phyloP scores from a whole-genome alignment of 1,140 invertebrate genomes.

The Solenopsis fugax region DNA sequence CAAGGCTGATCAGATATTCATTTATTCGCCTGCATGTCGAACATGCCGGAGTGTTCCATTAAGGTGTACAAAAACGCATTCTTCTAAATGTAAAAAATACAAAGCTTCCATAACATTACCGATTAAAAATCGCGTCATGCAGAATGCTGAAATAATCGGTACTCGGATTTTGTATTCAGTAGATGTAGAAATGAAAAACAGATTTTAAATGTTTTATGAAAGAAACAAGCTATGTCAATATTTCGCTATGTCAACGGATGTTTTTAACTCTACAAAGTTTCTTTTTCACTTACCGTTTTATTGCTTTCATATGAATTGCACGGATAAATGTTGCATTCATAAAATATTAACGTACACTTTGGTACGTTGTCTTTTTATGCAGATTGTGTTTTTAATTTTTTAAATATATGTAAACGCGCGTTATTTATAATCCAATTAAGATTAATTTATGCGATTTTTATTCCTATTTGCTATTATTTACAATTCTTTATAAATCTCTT shows the following conservation, averaged over 20 bases:
- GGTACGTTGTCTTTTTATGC: neutral
- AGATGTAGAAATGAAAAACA: neutral
- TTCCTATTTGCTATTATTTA: neutral
- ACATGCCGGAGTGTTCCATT: neutral
- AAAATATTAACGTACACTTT: constrained; percentile 24
- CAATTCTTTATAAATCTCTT: constrained; percentile 22
- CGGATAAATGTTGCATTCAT: neutral
- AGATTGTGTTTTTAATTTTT: neutral
- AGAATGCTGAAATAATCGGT: neutral
- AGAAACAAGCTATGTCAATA: too few relatives aligned
- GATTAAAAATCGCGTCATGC: neutral
- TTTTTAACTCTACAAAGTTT: neutral
- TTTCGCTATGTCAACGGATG: neutral
- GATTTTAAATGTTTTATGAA: constrained; percentile 26
- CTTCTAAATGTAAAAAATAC: constrained; percentile 15
- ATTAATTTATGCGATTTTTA: constrained; percentile 39
- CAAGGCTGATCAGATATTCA: constrained; percentile 59
- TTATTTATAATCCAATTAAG: constrained; percentile 29
- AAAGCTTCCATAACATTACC: constrained; percentile 41
- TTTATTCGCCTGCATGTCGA: constrained; percentile 24
- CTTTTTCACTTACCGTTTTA: neutral
- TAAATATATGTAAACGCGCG: neutral
- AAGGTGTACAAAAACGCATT: constrained; percentile 3
- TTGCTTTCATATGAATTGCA: constrained; percentile 25
- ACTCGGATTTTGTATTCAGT: neutral